Conservation (phyloP, 2,888 invertebrate species). For the Fissipunctia ypsillon region DNA sequence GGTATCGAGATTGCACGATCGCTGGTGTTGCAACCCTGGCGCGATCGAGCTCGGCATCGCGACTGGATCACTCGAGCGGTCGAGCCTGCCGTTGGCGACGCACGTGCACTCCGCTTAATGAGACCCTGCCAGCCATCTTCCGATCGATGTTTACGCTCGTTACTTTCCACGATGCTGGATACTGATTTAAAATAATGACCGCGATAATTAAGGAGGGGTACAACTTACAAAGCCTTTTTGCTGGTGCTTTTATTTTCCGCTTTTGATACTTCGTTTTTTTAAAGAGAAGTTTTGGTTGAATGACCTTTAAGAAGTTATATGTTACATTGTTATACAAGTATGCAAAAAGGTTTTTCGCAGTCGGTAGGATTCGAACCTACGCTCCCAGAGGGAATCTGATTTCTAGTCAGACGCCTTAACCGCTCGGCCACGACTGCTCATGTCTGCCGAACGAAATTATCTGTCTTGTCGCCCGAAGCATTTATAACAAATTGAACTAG, state of each 20-base stretch:
- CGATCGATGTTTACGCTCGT: constrained; percentile 79
- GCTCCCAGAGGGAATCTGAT: constrained; percentile 97
- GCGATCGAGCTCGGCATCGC: constrained; percentile 60
- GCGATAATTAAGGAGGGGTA: constrained; percentile 55
- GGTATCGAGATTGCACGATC: constrained; percentile 63
- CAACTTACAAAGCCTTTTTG: constrained; percentile 33
- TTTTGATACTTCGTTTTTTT: constrained; percentile 25
- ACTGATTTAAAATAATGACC: constrained; percentile 68
- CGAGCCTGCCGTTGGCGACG: constrained; percentile 79
- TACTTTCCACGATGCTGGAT: constrained; percentile 73
- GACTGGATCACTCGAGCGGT: constrained; percentile 28
- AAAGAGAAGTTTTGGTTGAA: constrained; percentile 4
- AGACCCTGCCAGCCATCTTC: constrained; percentile 82
- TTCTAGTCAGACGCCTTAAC: constrained; percentile 97
- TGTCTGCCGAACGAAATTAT: background rate
- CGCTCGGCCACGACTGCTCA: constrained; percentile 95
- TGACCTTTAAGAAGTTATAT: constrained; percentile 2
- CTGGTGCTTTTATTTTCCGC: constrained; percentile 43
- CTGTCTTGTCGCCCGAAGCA: constrained; percentile 17
- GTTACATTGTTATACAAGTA: background rate
- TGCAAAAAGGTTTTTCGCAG: constrained; percentile 89
- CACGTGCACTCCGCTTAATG: constrained; percentile 86
- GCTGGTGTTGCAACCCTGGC: constrained; percentile 71
- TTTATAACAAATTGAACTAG: constrained; percentile 35
- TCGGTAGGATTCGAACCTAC: constrained; percentile 97